Evolutionary conservation across 1,140 invertebrate species (phyloP).

Genomic region (Cataglyphis hispanica): DNA sequence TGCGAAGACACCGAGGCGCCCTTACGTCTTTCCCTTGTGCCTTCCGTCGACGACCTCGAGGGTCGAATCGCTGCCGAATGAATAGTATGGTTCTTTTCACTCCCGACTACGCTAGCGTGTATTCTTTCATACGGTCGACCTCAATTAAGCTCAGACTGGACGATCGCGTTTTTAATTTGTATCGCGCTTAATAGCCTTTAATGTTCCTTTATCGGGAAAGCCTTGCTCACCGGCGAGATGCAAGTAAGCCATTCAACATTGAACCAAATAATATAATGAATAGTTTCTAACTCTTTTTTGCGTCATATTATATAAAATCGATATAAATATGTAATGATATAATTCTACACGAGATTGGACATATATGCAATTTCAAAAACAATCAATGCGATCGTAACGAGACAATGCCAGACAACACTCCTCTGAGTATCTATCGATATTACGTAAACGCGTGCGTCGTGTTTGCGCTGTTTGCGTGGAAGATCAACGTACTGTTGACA

Average conservation of each 20-base stretch:
- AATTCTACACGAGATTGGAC: background rate
- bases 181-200: conserved; percentile 40
- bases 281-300: background rate
- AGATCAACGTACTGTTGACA: conserved; percentile 63
- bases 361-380: background rate
- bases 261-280: background rate
- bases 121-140: conserved; percentile 32
- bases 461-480: conserved; percentile 57
- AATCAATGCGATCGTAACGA: conserved; percentile 1
- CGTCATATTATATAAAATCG: background rate
- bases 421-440: conserved; percentile 37
- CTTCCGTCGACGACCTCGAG: conserved; percentile 69
- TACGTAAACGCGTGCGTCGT: conserved; percentile 30
- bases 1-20: conserved; percentile 69
- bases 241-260: background rate
- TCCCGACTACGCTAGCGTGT: conserved; percentile 27
- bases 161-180: conserved; percentile 54
- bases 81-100: conserved; percentile 59
- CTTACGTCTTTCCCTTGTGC: conserved; percentile 27
- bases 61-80: conserved; percentile 59
- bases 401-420: background rate
- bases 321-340: background rate
- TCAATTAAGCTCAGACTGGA: conserved; percentile 36
- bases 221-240: background rate
- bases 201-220: background rate